These are phyloP conservation scores for Mareca strepera DNA, from an alignment of 2,797 vertebrate species.

Conservation along the genomic window DNA sequence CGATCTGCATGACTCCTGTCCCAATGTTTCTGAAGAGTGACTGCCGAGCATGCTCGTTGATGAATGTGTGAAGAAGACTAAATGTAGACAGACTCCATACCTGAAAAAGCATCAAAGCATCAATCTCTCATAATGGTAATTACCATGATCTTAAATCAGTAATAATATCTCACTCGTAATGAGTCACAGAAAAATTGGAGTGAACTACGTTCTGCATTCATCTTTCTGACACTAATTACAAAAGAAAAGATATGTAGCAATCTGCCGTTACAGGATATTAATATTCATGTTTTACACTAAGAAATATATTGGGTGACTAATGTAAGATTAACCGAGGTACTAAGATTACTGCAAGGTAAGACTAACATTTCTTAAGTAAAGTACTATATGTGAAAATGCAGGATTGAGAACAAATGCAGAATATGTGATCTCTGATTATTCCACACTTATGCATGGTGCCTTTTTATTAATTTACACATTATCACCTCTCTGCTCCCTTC, in stretches of 20 bases:
- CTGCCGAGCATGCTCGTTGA: conserved; percentile 93
- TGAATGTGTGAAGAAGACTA: conserved; percentile 88
- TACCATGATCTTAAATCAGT: not conserved
- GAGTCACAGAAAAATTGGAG: not conserved
- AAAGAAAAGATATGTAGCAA: not conserved
- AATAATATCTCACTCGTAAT: not conserved
- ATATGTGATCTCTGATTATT: not conserved
- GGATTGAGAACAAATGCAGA: not conserved
- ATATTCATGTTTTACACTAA: not conserved
- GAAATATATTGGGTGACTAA: not conserved
- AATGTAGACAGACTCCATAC: conserved; percentile 91
- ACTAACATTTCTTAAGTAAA: not conserved
- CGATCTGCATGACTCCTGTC: conserved; percentile 97
- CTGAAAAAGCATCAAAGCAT: conserved; percentile 69
- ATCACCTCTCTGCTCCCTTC: not conserved
- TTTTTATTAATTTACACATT: not conserved
- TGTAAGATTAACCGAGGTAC: not conserved
- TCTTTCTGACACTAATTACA: not conserved
- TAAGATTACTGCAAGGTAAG: not conserved
- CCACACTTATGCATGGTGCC: not conserved
- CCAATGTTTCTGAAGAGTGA: conserved; percentile 98
- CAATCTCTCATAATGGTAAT: not conserved
- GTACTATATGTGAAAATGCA: not conserved
- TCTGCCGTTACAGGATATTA: not conserved
- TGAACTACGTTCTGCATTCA: not conserved